These are phyloP conservation scores for Nasonia oneida DNA, from an alignment of 2,888 invertebrate genomes.

Conservation along the genomic window DNA sequence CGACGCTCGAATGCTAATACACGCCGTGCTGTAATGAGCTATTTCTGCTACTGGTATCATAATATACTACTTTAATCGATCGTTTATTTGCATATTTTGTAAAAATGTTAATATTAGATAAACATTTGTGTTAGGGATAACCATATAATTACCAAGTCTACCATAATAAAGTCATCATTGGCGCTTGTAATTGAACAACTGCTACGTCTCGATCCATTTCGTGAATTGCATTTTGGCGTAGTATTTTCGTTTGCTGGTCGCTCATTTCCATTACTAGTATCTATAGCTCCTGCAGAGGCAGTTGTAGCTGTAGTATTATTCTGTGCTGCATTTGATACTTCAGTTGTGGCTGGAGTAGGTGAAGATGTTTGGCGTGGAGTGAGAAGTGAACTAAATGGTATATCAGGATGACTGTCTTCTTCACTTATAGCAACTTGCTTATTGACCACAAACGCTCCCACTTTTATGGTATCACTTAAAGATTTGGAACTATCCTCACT, in stretches of 20 bases:
- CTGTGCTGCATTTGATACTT: constrained; percentile 63
- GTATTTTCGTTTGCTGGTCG: constrained; percentile 73
- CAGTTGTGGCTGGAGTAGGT: constrained; percentile 69
- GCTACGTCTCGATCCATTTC: constrained; percentile 78
- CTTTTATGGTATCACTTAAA: constrained; percentile 86
- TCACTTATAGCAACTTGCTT: constrained; percentile 82
- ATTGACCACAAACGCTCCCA: constrained; percentile 88
- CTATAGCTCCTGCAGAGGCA: constrained; percentile 58
- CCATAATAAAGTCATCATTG: constrained; percentile 86
- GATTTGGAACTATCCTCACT: constrained; percentile 86
- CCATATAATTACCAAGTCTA: constrained; percentile 83
- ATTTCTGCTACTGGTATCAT: too few species aligned
- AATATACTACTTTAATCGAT: background rate
- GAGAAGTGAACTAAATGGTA: constrained; percentile 84
- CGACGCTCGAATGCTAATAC: too few species aligned
- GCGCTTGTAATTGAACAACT: constrained; percentile 80
- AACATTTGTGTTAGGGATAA: constrained; percentile 37
- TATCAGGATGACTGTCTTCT: constrained; percentile 82
- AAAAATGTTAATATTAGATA: constrained; percentile 10
- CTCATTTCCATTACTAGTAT: constrained; percentile 77
- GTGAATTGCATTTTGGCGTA: constrained; percentile 76
- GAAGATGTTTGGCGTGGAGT: constrained; percentile 77
- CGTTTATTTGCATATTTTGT: background rate
- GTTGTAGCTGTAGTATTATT: constrained; percentile 60
- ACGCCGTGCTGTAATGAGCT: too few species aligned